phyloP scores from a whole-genome alignment of 2,113 vertebrate genomes.

The Anseranas semipalmata region DNA sequence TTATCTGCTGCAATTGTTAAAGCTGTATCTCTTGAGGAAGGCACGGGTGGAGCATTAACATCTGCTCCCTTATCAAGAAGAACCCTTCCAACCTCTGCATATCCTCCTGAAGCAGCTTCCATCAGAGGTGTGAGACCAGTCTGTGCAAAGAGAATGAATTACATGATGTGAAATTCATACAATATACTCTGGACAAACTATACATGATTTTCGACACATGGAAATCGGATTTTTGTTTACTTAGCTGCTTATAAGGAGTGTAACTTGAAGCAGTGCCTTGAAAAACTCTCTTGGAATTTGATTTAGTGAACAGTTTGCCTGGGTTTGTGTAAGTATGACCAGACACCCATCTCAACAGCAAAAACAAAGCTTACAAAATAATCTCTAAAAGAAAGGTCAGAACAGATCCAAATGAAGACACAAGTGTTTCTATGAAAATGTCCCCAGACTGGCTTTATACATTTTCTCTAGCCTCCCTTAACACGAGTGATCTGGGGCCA shows the following conservation, averaged over 20 bases:
- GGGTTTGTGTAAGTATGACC: not conserved
- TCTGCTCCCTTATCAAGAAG: conserved; percentile 98
- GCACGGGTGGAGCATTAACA: conserved; percentile 97
- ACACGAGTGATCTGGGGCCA: not conserved
- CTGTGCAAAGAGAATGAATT: conserved; percentile 69
- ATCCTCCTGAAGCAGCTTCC: conserved; percentile 98
- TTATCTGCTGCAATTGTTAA: conserved; percentile 99
- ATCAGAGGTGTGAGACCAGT: conserved; percentile 97
- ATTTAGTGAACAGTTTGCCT: too few species aligned
- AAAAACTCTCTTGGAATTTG: not conserved
- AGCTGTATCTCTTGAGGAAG: conserved; percentile 97
- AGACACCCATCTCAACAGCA: conserved; percentile 12
- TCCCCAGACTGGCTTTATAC: not conserved
- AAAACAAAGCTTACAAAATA: not conserved
- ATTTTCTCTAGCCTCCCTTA: conserved; percentile 13
- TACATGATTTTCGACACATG: not conserved
- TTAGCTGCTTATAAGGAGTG: not conserved
- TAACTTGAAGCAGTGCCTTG: not conserved
- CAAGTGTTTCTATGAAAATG: not conserved
- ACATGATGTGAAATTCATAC: not conserved
- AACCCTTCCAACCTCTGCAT: conserved; percentile 97
- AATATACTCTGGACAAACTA: not conserved
- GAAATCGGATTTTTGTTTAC: not conserved
- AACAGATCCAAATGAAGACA: conserved; percentile 25
- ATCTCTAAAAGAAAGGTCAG: not conserved